Conservation (phyloP, 2,888 invertebrate species). For the Leptinotarsa haldemani region DNA sequence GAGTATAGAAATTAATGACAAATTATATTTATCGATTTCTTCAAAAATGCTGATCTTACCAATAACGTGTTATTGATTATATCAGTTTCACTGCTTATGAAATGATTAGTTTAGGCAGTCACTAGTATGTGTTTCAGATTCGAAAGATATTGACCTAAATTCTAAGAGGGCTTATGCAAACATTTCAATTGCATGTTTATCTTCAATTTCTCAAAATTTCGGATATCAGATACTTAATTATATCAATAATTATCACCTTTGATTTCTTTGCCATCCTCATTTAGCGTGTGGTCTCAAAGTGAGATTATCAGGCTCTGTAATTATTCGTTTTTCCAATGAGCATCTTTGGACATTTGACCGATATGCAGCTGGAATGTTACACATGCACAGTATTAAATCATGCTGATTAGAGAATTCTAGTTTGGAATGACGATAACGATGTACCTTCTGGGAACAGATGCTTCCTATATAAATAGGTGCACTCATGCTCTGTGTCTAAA, state of each 20-base stretch:
- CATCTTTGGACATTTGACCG: constrained; percentile 4
- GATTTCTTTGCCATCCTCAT: neutral
- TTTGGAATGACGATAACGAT: constrained; percentile 31
- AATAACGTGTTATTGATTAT: too few species aligned
- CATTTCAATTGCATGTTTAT: too few species aligned
- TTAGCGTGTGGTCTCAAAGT: neutral
- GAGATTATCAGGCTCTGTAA: neutral
- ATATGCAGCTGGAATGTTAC: constrained; percentile 5
- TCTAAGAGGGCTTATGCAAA: too few species aligned
- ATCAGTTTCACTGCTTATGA: too few species aligned
- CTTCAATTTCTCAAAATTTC: too few species aligned
- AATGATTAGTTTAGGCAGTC: too few species aligned
- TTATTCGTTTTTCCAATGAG: neutral
- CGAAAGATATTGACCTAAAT: too few species aligned
- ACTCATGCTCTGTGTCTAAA: constrained; percentile 23
- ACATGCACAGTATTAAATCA: constrained; percentile 26
- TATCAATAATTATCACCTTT: neutral
- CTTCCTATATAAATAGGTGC: constrained; percentile 34
- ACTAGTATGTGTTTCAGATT: too few species aligned
- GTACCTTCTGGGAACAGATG: constrained; percentile 32
- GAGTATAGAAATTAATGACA: too few species aligned
- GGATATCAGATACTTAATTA: neutral
- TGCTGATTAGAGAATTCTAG: constrained; percentile 32
- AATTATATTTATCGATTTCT: too few species aligned
- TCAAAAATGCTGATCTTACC: too few species aligned